phyloP scores from a whole-genome alignment of 2,797 vertebrate species.

The Phataginus tetradactyla region DNA sequence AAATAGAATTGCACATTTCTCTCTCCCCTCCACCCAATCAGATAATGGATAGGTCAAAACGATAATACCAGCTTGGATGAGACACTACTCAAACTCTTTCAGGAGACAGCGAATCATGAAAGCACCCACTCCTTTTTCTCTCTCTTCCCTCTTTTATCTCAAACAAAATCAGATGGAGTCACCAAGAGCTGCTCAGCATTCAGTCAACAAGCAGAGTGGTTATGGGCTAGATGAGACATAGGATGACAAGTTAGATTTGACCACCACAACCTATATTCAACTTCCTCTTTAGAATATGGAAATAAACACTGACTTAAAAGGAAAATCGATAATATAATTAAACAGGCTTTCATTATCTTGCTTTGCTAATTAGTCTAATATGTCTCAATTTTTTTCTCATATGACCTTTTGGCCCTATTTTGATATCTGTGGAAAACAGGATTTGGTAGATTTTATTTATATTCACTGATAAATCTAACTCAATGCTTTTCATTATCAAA shows the following conservation, averaged over 20 bases:
- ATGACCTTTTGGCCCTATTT: background rate
- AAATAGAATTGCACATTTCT: background rate
- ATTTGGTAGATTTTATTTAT: constrained; percentile 31
- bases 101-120: background rate
- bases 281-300: constrained; percentile 43
- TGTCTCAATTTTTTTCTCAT: constrained; percentile 16
- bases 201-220: background rate
- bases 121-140: background rate
- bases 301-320: constrained; percentile 27
- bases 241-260: background rate
- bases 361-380: constrained; percentile 53
- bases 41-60: background rate
- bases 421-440: background rate
- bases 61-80: background rate
- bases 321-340: constrained; percentile 67
- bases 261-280: constrained; percentile 27
- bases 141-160: background rate
- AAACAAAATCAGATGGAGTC: background rate
- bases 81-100: background rate
- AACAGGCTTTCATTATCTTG: constrained; percentile 48
- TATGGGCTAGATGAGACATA: background rate
- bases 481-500: constrained; percentile 24
- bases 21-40: background rate
- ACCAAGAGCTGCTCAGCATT: background rate
- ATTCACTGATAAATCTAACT: background rate